Conservation (phyloP, 2,113 vertebrate genomes). For the Pygoscelis adeliae region DNA sequence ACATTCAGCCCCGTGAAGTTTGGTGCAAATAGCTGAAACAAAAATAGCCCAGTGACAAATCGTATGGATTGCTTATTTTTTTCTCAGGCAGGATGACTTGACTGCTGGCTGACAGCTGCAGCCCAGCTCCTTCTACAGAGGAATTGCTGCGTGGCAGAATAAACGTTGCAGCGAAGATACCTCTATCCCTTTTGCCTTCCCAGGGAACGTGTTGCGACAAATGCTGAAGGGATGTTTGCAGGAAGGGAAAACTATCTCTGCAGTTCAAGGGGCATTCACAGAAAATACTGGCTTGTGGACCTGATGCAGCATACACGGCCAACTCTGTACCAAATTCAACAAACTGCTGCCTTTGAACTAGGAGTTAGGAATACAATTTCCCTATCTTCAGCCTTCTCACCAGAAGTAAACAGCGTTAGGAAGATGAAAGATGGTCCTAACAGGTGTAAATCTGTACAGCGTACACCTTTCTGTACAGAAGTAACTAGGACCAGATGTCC, state of each 20-base stretch:
- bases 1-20: background rate
- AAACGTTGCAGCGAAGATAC: background rate
- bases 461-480: background rate
- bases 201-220: fast-evolving
- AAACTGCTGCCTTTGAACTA: background rate
- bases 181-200: background rate
- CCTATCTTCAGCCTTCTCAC: background rate
- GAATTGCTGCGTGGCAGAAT: background rate
- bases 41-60: background rate
- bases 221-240: background rate
- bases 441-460: background rate
- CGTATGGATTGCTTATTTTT: background rate
- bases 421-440: background rate
- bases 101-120: background rate
- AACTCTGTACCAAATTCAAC: background rate
- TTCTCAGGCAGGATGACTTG: background rate
- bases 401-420: background rate
- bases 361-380: background rate
- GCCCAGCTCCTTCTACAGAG: background rate
- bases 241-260: background rate
- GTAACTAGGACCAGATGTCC: background rate
- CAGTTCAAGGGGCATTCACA: background rate
- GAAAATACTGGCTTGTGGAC: background rate
- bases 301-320: background rate
- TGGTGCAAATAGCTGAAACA: background rate